Conservation (phyloP, 2,113 vertebrate species). For the Panthera tigris region DNA sequence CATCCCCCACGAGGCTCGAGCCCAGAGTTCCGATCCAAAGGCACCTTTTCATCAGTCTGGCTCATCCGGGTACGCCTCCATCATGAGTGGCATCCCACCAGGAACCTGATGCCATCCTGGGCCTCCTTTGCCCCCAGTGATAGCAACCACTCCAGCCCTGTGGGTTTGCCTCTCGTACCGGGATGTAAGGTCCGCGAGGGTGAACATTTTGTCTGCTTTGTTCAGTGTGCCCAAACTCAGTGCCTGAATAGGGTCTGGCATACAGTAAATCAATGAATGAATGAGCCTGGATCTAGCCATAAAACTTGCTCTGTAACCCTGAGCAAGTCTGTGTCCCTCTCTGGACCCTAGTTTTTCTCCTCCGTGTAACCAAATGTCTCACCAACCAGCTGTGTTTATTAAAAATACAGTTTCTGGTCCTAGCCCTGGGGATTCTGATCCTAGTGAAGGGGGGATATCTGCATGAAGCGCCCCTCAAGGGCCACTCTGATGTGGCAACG, state of each 20-base stretch:
- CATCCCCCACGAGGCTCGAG: neutral
- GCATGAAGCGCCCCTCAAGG: accelerated
- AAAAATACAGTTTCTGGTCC: neutral
- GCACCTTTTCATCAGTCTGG: neutral
- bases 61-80: neutral
- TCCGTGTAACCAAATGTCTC: neutral
- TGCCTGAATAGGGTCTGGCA: neutral
- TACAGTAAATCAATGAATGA: neutral
- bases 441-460: neutral
- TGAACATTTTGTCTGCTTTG: neutral
- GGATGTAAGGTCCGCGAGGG: neutral
- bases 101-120: too few species aligned
- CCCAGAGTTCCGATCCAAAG: neutral
- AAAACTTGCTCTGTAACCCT: neutral
- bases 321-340: neutral
- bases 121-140: neutral
- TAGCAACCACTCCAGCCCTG: neutral
- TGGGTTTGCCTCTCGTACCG: neutral
- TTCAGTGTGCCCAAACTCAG: neutral
- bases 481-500: neutral
- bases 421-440: neutral
- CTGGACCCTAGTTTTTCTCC: neutral
- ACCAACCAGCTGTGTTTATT: conserved; percentile 27
- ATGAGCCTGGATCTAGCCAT: neutral
- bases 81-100: neutral